A percentile compares a stretch with the other conserved stretches of the same genome.
These are phyloP conservation scores for Erythrocercus mccallii DNA, from an alignment of 2,113 vertebrate species.

Conservation along the genomic window DNA sequence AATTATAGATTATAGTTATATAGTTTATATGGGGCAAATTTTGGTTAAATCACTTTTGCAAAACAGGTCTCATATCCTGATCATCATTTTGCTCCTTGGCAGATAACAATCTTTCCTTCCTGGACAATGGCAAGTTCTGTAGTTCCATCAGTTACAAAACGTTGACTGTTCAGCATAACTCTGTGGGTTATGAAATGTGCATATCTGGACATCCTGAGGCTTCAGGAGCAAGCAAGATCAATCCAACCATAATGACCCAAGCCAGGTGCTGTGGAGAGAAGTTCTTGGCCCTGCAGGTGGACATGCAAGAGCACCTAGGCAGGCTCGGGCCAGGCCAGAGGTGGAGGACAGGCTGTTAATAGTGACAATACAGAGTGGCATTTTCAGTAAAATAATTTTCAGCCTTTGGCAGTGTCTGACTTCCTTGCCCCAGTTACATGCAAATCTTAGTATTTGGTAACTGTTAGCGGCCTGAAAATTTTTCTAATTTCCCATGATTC, in stretches of 20 bases:
- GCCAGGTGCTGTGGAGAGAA: no score
- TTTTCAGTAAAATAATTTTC: background rate
- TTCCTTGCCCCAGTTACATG: background rate
- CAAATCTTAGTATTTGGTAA: background rate
- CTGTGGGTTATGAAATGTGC: background rate
- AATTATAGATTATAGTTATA: background rate
- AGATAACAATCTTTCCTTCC: background rate
- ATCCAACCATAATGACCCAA: accelerated
- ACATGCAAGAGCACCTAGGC: background rate
- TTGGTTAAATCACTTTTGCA: background rate
- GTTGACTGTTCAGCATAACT: background rate
- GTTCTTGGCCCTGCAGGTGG: background rate
- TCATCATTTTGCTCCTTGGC: background rate
- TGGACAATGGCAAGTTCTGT: background rate
- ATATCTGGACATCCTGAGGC: background rate
- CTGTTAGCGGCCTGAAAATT: background rate
- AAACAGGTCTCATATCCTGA: background rate
- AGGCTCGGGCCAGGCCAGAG: background rate
- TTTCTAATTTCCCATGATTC: background rate
- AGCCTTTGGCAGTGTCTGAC: background rate
- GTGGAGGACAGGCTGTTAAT: background rate
- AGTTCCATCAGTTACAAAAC: background rate
- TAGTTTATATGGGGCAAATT: background rate
- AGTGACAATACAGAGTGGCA: background rate
- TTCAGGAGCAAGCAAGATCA: background rate